Percentiles rank a stretch among this genome's conserved stretches.
phyloP scores from a whole-genome alignment of 2,113 vertebrate species.

The Colius striatus region DNA sequence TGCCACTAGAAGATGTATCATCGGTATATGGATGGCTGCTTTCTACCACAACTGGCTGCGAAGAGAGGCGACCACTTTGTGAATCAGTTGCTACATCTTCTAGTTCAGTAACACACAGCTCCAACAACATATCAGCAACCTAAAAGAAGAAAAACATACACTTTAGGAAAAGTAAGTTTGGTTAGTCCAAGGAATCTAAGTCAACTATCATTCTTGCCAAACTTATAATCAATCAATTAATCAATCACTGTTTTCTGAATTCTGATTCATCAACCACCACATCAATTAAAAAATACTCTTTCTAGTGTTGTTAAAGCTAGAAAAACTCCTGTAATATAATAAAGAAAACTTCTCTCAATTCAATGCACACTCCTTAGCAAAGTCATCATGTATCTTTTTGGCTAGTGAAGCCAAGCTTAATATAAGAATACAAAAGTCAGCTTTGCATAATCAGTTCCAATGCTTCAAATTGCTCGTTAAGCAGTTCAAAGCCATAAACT shows the following conservation, averaged over 20 bases:
- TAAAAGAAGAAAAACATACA: constrained; percentile 34
- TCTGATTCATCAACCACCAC: not conserved
- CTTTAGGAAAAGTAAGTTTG: not conserved
- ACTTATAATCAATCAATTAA: not conserved
- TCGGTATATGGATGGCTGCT: constrained; percentile 98
- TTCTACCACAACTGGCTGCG: constrained; percentile 96
- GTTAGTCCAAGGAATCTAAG: not conserved
- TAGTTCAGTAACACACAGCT: constrained; percentile 94
- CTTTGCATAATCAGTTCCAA: not conserved
- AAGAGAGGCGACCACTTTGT: constrained; percentile 94
- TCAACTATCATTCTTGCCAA: not conserved
- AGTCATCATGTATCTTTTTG: not conserved
- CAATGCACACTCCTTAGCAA: not conserved
- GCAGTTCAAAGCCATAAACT: not conserved
- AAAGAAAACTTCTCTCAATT: not conserved
- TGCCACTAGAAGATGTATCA: constrained; percentile 96
- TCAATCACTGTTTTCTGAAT: not conserved
- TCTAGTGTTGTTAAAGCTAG: not conserved
- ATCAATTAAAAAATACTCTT: not conserved
- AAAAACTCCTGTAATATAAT: not conserved
- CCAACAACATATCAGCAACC: constrained; percentile 96
- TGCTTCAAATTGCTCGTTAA: not conserved
- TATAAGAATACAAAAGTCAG: not conserved
- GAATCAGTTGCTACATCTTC: constrained; percentile 98
- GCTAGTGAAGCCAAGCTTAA: not conserved